Evolutionary conservation across 2,113 vertebrate genomes (phyloP).

Genomic region (Cinclus cinclus): DNA sequence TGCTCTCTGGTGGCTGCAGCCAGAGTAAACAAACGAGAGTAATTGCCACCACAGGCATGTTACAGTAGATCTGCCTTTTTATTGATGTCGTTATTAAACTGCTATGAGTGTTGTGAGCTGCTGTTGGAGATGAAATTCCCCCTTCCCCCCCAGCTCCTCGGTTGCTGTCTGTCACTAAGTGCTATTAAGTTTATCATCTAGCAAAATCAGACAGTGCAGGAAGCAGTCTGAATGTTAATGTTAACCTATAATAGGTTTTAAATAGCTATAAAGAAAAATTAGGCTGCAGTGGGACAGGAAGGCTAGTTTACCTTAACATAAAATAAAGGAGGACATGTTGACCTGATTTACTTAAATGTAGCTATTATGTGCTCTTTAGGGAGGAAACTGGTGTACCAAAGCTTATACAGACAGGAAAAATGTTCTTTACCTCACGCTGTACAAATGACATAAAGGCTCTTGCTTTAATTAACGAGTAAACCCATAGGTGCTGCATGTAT

Average conservation of each 20-base stretch:
- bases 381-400: constrained; percentile 43
- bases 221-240: constrained; percentile 47
- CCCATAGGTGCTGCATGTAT: not conserved
- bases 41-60: constrained; percentile 9
- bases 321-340: constrained; percentile 48
- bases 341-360: constrained; percentile 58
- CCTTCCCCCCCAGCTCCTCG: not conserved
- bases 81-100: constrained; percentile 38
- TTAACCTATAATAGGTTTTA: constrained; percentile 54
- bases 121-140: not conserved
- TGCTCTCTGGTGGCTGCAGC: not conserved
- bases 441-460: constrained; percentile 12
- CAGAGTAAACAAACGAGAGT: constrained; percentile 27
- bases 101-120: not conserved
- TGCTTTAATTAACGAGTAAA: constrained; percentile 34
- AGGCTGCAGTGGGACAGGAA: constrained; percentile 39
- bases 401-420: constrained; percentile 38
- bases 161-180: constrained; percentile 36
- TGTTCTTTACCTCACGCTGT: constrained; percentile 26
- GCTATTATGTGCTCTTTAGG: constrained; percentile 49
- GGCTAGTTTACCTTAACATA: constrained; percentile 59
- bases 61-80: constrained; percentile 5
- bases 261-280: constrained; percentile 45
- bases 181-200: constrained; percentile 56
- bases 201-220: constrained; percentile 49